These are phyloP conservation scores for Calypte anna DNA, from an alignment of 2,113 vertebrate species.

Conservation along the genomic window DNA sequence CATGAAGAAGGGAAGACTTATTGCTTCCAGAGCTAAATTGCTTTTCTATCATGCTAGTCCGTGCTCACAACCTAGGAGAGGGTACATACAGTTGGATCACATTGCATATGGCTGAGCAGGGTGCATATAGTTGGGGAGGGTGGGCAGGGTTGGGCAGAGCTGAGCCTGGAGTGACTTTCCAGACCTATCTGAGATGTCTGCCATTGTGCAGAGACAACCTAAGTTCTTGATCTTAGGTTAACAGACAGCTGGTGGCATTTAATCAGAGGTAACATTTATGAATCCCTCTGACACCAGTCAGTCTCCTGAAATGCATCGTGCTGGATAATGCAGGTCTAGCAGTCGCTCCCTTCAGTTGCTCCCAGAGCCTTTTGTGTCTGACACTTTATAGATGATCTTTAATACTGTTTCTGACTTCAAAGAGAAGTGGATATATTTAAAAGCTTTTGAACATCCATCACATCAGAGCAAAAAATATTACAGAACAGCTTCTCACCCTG, in stretches of 20 bases:
- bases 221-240: neutral
- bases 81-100: neutral
- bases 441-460: constrained; percentile 6
- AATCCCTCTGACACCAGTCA: neutral
- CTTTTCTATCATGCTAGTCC: neutral
- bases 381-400: neutral
- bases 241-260: neutral
- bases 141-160: neutral
- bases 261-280: neutral
- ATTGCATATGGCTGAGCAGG: neutral
- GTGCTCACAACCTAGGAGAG: neutral
- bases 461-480: neutral
- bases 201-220: neutral
- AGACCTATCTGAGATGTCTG: neutral
- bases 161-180: neutral
- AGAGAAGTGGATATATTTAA: neutral
- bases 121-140: neutral
- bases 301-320: neutral
- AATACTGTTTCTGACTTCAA: constrained; percentile 36
- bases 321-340: neutral
- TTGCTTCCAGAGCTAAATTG: neutral
- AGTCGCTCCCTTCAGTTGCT: neutral
- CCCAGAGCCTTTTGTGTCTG: neutral
- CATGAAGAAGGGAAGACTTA: neutral
- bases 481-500: neutral